Conservation (phyloP, 2,113 vertebrate species). For the Megaptera novaeangliae region DNA sequence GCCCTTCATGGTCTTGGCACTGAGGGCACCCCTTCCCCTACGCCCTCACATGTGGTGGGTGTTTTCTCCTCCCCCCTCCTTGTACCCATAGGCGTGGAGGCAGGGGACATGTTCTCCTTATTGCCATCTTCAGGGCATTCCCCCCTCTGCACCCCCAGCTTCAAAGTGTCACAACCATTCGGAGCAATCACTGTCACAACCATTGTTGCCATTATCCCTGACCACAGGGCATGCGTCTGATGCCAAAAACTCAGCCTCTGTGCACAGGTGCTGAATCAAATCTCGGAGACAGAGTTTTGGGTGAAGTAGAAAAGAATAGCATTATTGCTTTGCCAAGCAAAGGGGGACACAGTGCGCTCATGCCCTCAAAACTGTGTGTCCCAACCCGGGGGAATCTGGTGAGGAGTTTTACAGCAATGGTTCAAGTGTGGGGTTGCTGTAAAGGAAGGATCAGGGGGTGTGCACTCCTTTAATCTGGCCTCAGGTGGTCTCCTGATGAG, state of each 20-base stretch:
- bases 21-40: neutral
- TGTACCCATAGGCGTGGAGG: neutral
- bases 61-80: neutral
- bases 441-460: neutral
- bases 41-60: neutral
- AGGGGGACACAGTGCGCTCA: neutral
- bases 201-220: too few species aligned
- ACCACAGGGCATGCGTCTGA: neutral
- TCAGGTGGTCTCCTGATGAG: neutral
- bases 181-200: too few species aligned
- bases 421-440: neutral
- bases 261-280: fast-evolving
- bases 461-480: neutral
- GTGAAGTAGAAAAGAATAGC: neutral
- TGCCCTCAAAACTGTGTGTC: neutral
- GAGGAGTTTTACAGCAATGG: neutral
- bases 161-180: neutral
- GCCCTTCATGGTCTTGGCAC: neutral
- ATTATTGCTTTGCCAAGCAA: neutral
- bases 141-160: too few species aligned
- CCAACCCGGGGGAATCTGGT: neutral
- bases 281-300: neutral
- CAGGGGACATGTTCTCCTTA: neutral
- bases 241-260: neutral
- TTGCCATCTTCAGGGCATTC: neutral